These are phyloP conservation scores for Scomber scombrus DNA, from an alignment of 2,113 vertebrate species.

Conservation along the genomic window DNA sequence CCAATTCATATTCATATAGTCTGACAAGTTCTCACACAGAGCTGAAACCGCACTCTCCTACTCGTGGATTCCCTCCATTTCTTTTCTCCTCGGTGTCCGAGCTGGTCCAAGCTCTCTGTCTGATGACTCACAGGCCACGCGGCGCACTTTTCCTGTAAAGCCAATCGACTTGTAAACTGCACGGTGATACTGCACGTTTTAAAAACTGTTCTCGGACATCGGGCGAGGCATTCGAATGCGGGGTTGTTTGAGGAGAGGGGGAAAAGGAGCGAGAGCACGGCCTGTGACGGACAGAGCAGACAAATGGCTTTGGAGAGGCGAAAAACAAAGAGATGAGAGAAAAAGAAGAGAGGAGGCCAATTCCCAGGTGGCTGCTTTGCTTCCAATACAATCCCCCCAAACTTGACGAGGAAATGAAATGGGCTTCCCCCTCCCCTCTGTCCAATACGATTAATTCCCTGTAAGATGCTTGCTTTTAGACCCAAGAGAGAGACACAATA, in stretches of 20 bases:
- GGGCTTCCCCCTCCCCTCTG: conserved; percentile 34
- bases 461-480: conserved; percentile 78
- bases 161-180: neutral
- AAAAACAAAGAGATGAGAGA: conserved; percentile 54
- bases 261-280: neutral
- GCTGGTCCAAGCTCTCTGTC: neutral
- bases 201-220: conserved; percentile 2
- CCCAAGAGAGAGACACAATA: conserved; percentile 72
- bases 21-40: conserved; percentile 34
- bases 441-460: conserved; percentile 74
- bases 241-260: neutral
- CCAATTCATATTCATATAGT: conserved; percentile 27
- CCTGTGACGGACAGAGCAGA: neutral
- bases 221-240: neutral
- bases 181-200: neutral
- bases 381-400: conserved; percentile 70
- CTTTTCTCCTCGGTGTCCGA: neutral
- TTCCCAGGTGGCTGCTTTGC: conserved; percentile 74
- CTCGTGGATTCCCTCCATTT: neutral
- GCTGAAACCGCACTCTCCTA: conserved; percentile 17
- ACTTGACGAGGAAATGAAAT: conserved; percentile 75
- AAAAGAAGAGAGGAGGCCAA: conserved; percentile 46
- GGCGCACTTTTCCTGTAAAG: neutral
- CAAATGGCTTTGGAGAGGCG: conserved; percentile 42
- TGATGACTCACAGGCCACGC: conserved; percentile 11